Evolutionary conservation across 2,888 invertebrate species (phyloP), one percentile per base, ranked within the genome.

Genomic region (Pterostichus madidus): DNA sequence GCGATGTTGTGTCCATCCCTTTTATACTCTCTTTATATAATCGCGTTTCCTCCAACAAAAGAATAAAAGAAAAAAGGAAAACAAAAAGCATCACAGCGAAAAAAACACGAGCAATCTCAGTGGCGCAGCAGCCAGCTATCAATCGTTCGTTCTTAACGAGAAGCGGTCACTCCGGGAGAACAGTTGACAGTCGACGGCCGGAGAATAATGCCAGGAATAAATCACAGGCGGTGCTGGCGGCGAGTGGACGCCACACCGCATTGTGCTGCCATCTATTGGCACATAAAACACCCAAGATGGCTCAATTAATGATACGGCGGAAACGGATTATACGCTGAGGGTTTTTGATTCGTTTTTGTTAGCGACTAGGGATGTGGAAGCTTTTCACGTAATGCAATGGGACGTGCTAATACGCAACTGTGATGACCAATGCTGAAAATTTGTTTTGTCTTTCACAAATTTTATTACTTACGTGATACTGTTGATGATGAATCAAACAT

Each of bases 181-280:
- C 53, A 76, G 77, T 77, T 56, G 56, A 77, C 77, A 77, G 77
- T 77, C 56, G 77, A 35, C 53, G 52, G 49, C 76, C 49, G 77
- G 77, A 77, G 77, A 77, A 77, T 77, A 77, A 77, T 77, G 53
- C 77, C 10, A 5, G 59, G 56, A 35, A 77, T 77, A 77, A 77
- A 77, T 77, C 77, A 77, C 39, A 39, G 59, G 53, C 56, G 59
- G 35, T 2, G 77, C 32, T 53, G 77, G 77, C 35, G 56, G 13
- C 24, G 31, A 32, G 15, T 10, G 39, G 39, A 39, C 39, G 39
- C 39, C 39, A 8, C 5, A 39, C 39, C 5, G 56, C 56, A 77
- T 56, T 77, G 56, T 77, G 31, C 56, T 77, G 35, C 77, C 77
- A 77, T 77, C 77, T 77, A 77, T 77, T 56, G 77, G 77, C 32